Evolutionary conservation across 2,888 invertebrate species (phyloP).

Genomic region (Parnassius glacialis): DNA sequence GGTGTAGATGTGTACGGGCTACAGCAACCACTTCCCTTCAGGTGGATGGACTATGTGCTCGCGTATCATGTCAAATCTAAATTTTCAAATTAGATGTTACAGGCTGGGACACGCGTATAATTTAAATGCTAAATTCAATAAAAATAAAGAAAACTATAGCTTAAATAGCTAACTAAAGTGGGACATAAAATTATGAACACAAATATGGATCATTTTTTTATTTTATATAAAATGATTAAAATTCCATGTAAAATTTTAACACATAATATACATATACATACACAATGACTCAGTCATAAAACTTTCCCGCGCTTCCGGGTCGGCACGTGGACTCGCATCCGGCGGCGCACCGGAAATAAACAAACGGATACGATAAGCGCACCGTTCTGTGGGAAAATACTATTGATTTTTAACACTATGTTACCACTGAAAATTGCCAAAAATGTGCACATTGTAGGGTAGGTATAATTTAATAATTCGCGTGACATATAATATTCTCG

Average conservation of each 20-base stretch:
- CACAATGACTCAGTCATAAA: slow-evolving; percentile 41
- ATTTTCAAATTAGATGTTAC: too few relatives aligned
- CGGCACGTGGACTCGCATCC: slow-evolving; percentile 25
- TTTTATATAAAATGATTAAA: background rate
- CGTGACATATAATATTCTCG: too few relatives aligned
- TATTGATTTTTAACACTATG: slow-evolving; percentile 50
- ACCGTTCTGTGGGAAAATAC: slow-evolving; percentile 57
- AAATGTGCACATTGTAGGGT: background rate
- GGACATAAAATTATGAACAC: too few relatives aligned
- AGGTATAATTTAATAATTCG: too few relatives aligned
- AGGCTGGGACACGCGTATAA: too few relatives aligned
- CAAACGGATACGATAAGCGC: slow-evolving; percentile 23
- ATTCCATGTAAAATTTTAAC: background rate
- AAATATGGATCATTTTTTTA: background rate
- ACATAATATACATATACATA: slow-evolving; percentile 12
- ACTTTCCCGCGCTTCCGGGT: slow-evolving; percentile 34
- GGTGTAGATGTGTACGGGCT: too few relatives aligned
- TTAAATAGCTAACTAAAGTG: too few relatives aligned
- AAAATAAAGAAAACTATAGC: too few relatives aligned
- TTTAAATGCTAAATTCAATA: too few relatives aligned
- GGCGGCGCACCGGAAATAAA: slow-evolving; percentile 38
- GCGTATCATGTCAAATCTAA: too few relatives aligned
- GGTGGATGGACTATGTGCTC: too few relatives aligned
- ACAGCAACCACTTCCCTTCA: too few relatives aligned
- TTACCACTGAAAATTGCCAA: background rate